Percentiles rank a stretch among this genome's conserved stretches.
Evolutionary conservation across 1,140 invertebrate genomes (phyloP).

Genomic region (Protaetia brevitarsis): DNA sequence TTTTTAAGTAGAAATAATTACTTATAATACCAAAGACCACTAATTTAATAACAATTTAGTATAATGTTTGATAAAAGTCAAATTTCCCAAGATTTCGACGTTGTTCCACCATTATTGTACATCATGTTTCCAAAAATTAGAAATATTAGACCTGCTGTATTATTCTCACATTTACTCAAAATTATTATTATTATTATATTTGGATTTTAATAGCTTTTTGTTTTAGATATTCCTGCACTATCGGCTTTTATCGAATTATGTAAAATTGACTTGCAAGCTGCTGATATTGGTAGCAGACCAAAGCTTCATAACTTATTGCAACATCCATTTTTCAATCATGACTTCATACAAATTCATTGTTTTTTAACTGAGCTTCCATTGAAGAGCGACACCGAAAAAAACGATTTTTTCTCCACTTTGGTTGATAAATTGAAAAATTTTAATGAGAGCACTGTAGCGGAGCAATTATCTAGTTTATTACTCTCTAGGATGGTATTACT

Average conservation of each 20-base stretch:
- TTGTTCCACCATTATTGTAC: neutral
- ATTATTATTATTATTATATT: slow-evolving; percentile 10
- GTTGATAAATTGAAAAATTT: slow-evolving; percentile 64
- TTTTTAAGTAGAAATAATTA: too few relatives aligned
- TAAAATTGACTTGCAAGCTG: slow-evolving; percentile 60
- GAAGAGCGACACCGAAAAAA: slow-evolving; percentile 71
- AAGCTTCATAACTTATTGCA: slow-evolving; percentile 61
- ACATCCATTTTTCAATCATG: slow-evolving; percentile 76
- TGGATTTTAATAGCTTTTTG: neutral
- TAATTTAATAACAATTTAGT: too few relatives aligned
- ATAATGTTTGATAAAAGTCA: too few relatives aligned
- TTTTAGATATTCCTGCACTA: slow-evolving; percentile 52
- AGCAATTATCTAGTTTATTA: slow-evolving; percentile 69
- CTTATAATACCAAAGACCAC: too few relatives aligned
- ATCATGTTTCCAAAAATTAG: slow-evolving; percentile 9
- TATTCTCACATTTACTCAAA: neutral
- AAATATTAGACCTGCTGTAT: neutral
- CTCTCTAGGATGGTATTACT: slow-evolving; percentile 79
- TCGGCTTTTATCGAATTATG: slow-evolving; percentile 67
- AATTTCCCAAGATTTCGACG: too few relatives aligned
- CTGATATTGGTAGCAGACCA: slow-evolving; percentile 57
- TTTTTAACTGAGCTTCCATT: slow-evolving; percentile 78
- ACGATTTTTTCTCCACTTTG: slow-evolving; percentile 70
- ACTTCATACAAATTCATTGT: slow-evolving; percentile 77
- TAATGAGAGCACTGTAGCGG: slow-evolving; percentile 73